A percentile compares a stretch with the other conserved stretches of the same genome.
phyloP scores from a whole-genome alignment of 64 coral and sea anemone species.

The Hydrozoanthus tunicans region DNA sequence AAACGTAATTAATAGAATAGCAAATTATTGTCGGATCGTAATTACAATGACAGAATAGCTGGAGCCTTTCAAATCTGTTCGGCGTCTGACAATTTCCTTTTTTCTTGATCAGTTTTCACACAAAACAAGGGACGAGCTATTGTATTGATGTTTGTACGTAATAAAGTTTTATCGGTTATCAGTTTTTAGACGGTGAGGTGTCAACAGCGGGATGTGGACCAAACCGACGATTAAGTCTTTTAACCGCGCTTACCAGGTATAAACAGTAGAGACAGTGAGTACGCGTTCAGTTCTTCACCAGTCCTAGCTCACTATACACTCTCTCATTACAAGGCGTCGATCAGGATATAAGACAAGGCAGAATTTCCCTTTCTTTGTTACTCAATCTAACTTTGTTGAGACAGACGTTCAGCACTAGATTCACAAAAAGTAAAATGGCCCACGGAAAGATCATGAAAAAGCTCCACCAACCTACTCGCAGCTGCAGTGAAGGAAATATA shows the following conservation, averaged over 20 bases:
- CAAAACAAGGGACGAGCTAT: not conserved
- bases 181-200: not conserved
- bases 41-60: not conserved
- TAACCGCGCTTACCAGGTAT: not conserved
- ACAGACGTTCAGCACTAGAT: not conserved
- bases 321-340: not conserved
- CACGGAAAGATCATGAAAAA: not conserved
- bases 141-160: not conserved
- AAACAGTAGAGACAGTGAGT: not conserved
- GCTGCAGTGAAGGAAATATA: conserved; percentile 46
- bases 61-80: not conserved
- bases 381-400: not conserved
- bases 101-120: not conserved
- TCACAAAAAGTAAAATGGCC: conserved; percentile 11
- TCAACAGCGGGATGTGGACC: not conserved
- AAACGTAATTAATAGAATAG: not conserved
- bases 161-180: not conserved
- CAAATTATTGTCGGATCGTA: not conserved
- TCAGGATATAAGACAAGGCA: conserved; percentile 2
- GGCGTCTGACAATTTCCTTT: not conserved
- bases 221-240: not conserved
- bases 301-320: not conserved
- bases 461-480: conserved; percentile 11
- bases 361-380: not conserved
- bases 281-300: not conserved